Evolutionary conservation across 1,140 invertebrate genomes (phyloP).

Genomic region (Sinella curviseta): DNA sequence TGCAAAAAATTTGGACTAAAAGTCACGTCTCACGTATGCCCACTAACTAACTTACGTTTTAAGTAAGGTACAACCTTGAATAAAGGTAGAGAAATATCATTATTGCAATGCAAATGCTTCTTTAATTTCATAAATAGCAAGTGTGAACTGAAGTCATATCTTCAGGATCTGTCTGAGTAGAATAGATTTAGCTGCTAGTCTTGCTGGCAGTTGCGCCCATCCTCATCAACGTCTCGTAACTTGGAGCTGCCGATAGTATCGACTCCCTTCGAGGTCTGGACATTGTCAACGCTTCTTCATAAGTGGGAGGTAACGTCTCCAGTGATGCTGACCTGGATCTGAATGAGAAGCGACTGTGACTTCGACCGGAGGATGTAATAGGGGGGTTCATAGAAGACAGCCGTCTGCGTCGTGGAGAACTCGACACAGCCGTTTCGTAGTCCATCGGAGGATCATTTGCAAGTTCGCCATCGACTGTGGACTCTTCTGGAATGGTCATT

Average conservation of each 20-base stretch:
- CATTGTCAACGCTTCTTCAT: constrained; percentile 18
- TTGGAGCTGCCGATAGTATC: not conserved
- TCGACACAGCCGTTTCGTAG: not conserved
- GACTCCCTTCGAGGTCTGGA: not conserved
- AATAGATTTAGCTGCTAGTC: not conserved
- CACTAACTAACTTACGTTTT: too few relatives aligned
- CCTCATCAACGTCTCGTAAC: not conserved
- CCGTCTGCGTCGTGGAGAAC: not conserved
- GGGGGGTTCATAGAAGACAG: not conserved
- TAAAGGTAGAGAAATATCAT: too few relatives aligned
- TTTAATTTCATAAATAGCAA: too few relatives aligned
- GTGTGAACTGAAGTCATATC: too few relatives aligned
- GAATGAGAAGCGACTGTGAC: constrained; percentile 13
- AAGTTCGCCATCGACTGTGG: not conserved
- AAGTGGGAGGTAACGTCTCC: constrained; percentile 20
- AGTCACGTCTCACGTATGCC: too few relatives aligned
- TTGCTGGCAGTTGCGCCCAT: not conserved
- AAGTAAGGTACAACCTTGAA: too few relatives aligned
- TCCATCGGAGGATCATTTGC: not conserved
- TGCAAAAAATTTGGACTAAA: too few relatives aligned
- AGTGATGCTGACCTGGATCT: constrained; percentile 6
- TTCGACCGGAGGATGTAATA: not conserved
- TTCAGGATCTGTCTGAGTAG: not conserved
- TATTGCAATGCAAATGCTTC: too few relatives aligned
- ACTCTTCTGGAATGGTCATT: constrained; percentile 13